phyloP scores from a whole-genome alignment of 2,113 vertebrate genomes.

The Carettochelys insculpta region DNA sequence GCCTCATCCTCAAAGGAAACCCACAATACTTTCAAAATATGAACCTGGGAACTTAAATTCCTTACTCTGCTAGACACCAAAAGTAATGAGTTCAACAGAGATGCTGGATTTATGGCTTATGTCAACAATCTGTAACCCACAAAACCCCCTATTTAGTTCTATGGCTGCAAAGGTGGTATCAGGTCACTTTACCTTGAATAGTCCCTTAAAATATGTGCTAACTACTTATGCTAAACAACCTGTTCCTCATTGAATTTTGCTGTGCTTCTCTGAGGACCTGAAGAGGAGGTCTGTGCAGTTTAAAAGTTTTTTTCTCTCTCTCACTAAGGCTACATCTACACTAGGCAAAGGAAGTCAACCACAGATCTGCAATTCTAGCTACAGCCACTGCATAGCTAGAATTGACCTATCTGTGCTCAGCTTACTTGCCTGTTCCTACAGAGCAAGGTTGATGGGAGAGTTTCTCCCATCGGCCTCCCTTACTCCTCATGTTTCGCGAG shows the following conservation, averaged over 20 bases:
- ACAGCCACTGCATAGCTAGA: no score
- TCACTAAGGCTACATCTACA: no score
- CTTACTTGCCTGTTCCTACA: no score
- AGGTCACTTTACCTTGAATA: not conserved
- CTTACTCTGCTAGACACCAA: not conserved
- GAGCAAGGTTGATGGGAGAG: no score
- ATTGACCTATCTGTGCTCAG: no score
- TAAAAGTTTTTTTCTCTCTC: not conserved
- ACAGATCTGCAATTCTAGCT: no score
- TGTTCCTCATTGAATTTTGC: not conserved
- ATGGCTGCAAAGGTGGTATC: not conserved
- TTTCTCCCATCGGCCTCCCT: no score
- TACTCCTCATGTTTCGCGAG: no score
- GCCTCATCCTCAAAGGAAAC: not conserved
- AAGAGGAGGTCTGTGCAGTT: not conserved
- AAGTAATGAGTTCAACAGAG: not conserved
- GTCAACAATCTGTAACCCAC: not conserved
- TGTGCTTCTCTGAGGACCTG: not conserved
- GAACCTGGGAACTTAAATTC: not conserved
- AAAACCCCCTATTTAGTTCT: not conserved
- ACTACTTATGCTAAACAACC: not conserved
- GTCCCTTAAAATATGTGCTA: not conserved
- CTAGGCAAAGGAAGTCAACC: no score
- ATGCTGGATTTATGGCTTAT: not conserved
- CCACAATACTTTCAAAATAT: not conserved